Evolutionary conservation across 2,113 vertebrate species (phyloP), one percentile per base, ranked within the genome.

Genomic region (Rattus norvegicus): DNA sequence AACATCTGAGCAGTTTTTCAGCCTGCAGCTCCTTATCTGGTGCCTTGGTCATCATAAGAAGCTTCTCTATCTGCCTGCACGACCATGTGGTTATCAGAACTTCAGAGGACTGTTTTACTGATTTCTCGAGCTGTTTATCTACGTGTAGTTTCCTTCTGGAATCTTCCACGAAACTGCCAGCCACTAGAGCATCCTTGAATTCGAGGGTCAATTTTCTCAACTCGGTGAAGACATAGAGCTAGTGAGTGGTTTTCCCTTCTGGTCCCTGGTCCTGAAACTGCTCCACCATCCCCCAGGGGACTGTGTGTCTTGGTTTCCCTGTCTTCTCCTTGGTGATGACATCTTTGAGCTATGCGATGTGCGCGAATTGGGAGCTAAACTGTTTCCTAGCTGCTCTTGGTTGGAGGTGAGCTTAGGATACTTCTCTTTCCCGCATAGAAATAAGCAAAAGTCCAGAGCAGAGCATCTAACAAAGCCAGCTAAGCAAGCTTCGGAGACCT

Each of bases 101-200:
- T 67, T 28, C 54, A 87, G 12, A 14, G 30, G 28, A 91, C 69
- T 7, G 2, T 92, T 43, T 39, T 52, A 16, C 33, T 79, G 72
- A 59, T 33, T 93, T 96, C 72, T 91, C 49, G 56, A 88, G 28
- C 13, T 59, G 11, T 79, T 91, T 91, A 85, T 92, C 67, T 84
- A 11, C 28, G 1, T 52, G 30, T 47, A 39, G 30, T 6, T 85
- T 36, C 5, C 89, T 90, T 93, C 59, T 90, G 33, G 72, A 73
- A 63, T 94, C 20, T 76, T 39, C 79, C 49, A 9, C 54, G 54
- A 88, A 92, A 67, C 14, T 43, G 59, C 20, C 69, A 92, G 67
- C 19, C 36, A 77, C 36, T 24, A 84, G 7, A 75, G 56, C 43
- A 2, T 75, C 39, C 39, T 28, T n/a, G 56, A 89, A 86, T 93